phyloP scores from a whole-genome alignment of 2,797 vertebrate species.

The Myotis myotis region DNA sequence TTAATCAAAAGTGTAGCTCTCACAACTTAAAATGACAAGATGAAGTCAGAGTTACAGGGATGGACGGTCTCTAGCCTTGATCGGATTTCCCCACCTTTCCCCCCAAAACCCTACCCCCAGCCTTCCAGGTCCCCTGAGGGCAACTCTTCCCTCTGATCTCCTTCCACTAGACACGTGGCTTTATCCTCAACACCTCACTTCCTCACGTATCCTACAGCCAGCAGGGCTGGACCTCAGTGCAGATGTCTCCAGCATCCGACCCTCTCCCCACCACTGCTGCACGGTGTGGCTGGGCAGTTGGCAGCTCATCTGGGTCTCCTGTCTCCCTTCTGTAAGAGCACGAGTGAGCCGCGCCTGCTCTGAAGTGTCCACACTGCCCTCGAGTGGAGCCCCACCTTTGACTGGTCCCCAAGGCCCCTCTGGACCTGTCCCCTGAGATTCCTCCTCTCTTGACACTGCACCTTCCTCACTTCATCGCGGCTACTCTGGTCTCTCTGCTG shows the following conservation, averaged over 20 bases:
- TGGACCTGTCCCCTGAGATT: not conserved
- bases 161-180: not conserved
- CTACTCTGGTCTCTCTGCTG: not conserved
- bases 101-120: too few relatives aligned
- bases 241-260: not conserved
- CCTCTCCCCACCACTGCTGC: fast-evolving
- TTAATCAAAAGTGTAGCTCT: not conserved
- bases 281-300: too few relatives aligned
- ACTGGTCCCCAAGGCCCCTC: not conserved
- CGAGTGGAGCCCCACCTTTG: not conserved
- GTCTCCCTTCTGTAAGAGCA: not conserved
- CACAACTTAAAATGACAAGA: not conserved
- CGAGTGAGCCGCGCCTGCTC: not conserved
- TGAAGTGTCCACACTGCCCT: not conserved
- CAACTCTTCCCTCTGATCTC: not conserved
- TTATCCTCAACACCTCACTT: too few relatives aligned
- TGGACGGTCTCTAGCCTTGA: not conserved
- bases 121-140: not conserved
- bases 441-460: not conserved
- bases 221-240: too few relatives aligned
- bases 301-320: fast-evolving
- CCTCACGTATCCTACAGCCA: not conserved
- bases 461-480: fast-evolving
- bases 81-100: not conserved
- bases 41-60: not conserved